Evolutionary conservation across 2,113 vertebrate genomes (phyloP), one percentile per base, ranked within the genome.

Genomic region (Thomomys bottae): DNA sequence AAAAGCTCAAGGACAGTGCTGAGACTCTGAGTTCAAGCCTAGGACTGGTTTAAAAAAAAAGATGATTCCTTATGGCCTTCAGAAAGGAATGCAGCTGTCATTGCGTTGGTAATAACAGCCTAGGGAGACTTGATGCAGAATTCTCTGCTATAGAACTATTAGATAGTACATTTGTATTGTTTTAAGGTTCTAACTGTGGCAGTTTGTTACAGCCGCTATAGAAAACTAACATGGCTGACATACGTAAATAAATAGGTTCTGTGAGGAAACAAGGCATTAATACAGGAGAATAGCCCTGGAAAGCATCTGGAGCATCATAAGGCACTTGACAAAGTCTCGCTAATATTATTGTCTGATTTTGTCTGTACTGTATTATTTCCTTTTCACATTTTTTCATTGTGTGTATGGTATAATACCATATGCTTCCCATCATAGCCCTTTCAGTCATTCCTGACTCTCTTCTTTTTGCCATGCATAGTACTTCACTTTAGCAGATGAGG

Each of bases 111-210:
- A 68, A 20, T 57, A 84, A 20, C 45, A 84, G 26, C 17, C 54
- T 18, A 38, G 4, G 11, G 67, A 82, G 2, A n/a, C 23, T n/a
- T 42, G 34, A 18, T 61, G 49, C 26, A 45, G 15, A 54, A 86
- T 89, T 91, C 72, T 54, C 40, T 73, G 54, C 36, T 63, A 18
- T 28, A 71, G 38, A 73, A 72, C 40, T 26, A 4, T 34, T 63
- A 67, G 40, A 24, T 64, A 64, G 70, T 63, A 82, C 26, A 36
- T 88, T 67, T 67, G 1, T 63, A 6, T 64, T 79, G 30, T 81
- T 88, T 94, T 63, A 89, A 61, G 38, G 11, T 88, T 15, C 64
- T 78, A 21, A 34, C 72, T 78, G 64, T 80, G 30, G 67, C 63
- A 75, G 67, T 86, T 81, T 79, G 15, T 88, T n/a, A 57, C 2